Conservation (phyloP, 1,140 invertebrate genomes). For the Micrasema longulum region DNA sequence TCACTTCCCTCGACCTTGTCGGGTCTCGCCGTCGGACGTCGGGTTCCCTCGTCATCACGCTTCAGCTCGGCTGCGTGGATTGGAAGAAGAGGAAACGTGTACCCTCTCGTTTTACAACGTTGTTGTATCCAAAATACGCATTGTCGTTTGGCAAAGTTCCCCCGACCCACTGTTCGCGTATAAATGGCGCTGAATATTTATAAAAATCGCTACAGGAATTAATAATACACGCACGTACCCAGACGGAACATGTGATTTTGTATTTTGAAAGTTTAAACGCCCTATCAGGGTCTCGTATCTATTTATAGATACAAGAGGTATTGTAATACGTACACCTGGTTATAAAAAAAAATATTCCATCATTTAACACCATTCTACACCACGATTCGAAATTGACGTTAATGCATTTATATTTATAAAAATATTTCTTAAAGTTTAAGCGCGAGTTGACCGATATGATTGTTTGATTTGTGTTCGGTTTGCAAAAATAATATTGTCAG, state of each 20-base stretch:
- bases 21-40: slow-evolving; percentile 3
- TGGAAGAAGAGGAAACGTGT: background rate
- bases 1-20: slow-evolving; percentile 36
- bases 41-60: slow-evolving; percentile 25
- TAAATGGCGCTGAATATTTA: slow-evolving; percentile 30
- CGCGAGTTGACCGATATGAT: too few species aligned
- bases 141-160: slow-evolving; percentile 32
- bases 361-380: too few species aligned
- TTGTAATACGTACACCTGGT: too few species aligned
- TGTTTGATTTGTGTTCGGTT: too few species aligned
- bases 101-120: slow-evolving; percentile 2
- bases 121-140: slow-evolving; percentile 32
- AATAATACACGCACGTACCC: background rate
- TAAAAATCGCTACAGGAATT: slow-evolving; percentile 9
- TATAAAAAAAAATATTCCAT: too few species aligned
- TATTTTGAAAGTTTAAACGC: background rate
- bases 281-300: too few species aligned
- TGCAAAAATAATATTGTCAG: background rate
- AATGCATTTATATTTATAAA: too few species aligned
- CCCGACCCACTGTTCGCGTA: slow-evolving; percentile 23
- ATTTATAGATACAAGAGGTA: too few species aligned
- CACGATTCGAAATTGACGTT: too few species aligned
- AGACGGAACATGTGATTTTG: slow-evolving; percentile 16
- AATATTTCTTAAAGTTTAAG: background rate
- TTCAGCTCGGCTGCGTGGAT: background rate